A percentile compares a stretch with the other conserved stretches of the same genome.
These are phyloP conservation scores for Xiphophorus couchianus DNA, from an alignment of 2,113 vertebrate species.

Conservation along the genomic window DNA sequence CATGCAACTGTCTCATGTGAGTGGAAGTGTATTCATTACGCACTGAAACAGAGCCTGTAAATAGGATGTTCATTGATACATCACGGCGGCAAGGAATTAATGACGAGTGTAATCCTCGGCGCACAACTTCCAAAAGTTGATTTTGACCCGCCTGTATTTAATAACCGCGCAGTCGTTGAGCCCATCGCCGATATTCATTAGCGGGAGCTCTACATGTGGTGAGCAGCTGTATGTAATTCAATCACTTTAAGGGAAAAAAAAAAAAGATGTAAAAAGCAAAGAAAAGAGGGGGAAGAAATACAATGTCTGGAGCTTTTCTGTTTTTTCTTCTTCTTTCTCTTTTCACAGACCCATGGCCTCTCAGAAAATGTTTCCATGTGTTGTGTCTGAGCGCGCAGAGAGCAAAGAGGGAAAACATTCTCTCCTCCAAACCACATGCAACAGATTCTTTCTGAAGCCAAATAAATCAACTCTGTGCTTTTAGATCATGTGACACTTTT, in stretches of 20 bases:
- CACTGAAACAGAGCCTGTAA: slow-evolving; percentile 66
- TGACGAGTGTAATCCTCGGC: slow-evolving; percentile 17
- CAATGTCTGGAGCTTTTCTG: slow-evolving; percentile 70
- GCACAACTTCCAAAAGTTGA: slow-evolving; percentile 9
- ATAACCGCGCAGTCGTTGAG: slow-evolving; percentile 31
- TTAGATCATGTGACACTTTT: slow-evolving; percentile 79
- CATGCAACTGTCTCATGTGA: slow-evolving; percentile 77
- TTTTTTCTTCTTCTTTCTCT: slow-evolving; percentile 46
- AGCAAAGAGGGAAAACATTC: slow-evolving; percentile 76
- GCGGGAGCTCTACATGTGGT: slow-evolving; percentile 65
- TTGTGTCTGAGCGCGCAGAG: slow-evolving; percentile 74
- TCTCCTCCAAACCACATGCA: slow-evolving; percentile 79
- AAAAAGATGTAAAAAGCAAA: slow-evolving; percentile 31
- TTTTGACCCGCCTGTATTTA: slow-evolving; percentile 29
- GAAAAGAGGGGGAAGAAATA: slow-evolving; percentile 73
- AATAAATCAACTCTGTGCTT: slow-evolving; percentile 77
- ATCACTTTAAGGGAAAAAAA: slow-evolving; percentile 44
- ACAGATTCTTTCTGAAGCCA: slow-evolving; percentile 78
- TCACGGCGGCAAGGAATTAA: slow-evolving; percentile 26
- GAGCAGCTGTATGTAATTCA: slow-evolving; percentile 75
- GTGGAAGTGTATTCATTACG: slow-evolving; percentile 77
- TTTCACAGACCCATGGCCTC: slow-evolving; percentile 69
- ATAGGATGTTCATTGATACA: slow-evolving; percentile 68
- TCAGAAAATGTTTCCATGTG: slow-evolving; percentile 81
- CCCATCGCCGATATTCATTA: slow-evolving; percentile 58